Conservation (phyloP, 2,888 invertebrate genomes). For the Cephus sareptanus region DNA sequence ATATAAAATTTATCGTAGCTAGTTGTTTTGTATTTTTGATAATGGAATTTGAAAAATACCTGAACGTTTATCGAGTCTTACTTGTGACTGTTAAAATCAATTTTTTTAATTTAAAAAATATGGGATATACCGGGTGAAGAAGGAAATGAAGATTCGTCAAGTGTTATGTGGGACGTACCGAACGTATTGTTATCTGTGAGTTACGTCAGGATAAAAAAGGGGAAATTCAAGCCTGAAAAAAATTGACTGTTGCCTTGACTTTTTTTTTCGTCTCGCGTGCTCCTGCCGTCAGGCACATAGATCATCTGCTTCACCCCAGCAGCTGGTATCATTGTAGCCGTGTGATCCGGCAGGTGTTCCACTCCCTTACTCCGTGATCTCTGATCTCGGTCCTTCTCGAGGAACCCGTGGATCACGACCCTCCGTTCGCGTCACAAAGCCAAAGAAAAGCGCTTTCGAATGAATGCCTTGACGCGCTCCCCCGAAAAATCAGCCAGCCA, state of each 20-base stretch:
- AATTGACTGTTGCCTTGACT: not conserved
- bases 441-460: slow-evolving; percentile 1
- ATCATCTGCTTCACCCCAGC: slow-evolving; percentile 29
- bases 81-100: not conserved
- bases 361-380: slow-evolving; percentile 18
- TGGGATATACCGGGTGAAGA: not conserved
- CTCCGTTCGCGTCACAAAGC: slow-evolving; percentile 12
- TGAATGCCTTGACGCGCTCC: not conserved
- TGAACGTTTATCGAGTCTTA: not conserved
- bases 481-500: not conserved
- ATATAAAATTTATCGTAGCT: not conserved
- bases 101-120: not conserved
- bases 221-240: not conserved
- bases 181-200: not conserved
- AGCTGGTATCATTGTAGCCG: slow-evolving; percentile 34
- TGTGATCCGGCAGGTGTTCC: slow-evolving; percentile 35
- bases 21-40: not conserved
- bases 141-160: not conserved
- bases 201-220: not conserved
- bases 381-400: slow-evolving; percentile 1
- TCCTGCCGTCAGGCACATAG: slow-evolving; percentile 21
- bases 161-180: not conserved
- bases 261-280: not conserved
- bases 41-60: not conserved
- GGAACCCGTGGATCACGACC: slow-evolving; percentile 6